Evolutionary conservation across 2,797 vertebrate species (phyloP), one percentile per base, ranked within the genome.

Genomic region (Heliangelus exortis): DNA sequence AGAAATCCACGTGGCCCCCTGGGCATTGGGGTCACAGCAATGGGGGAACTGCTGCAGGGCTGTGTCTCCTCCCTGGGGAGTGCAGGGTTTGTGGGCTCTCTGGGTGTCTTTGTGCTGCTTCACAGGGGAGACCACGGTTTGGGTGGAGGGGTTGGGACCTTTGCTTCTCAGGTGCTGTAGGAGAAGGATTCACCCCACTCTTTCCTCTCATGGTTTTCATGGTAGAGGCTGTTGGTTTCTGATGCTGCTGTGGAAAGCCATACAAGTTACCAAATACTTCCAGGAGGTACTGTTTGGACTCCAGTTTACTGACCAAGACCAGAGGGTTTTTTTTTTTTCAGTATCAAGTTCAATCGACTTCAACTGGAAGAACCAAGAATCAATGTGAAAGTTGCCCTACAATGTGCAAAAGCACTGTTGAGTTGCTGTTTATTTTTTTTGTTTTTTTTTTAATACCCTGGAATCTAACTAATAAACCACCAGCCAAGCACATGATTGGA

Each of bases 1-100:
- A 41, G 72, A 68, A 68, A 41, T 7, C 36, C 31, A n/a, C 0
- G 1, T 6, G 19, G 31, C 62, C 47, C 77, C n/a, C 65, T 5
- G 22, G 10, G 26, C 18, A 1, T 2, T 17, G 22, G 9, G 21
- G 51, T 45, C 25, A 15, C 4, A 19, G 4, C 2, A 17, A 39
- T 3, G 29, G 29, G 45, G 41, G 59, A 71, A 12, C 28, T 20
- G 59, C 53, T 65, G 55, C 33, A 33, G 36, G 26, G 26, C 13
- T 3, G 7, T 67, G 45, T 59, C 47, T 54, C 62, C 36, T 22
- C 31, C 65, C 34, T 5, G 36, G 4, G n/a, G 29, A 78, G 21
- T 1, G 51, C 45, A 12, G 29, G 14, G 45, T 20, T 33, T 1
- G 2, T 47, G 58, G 34, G 20, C 53, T 7, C 39, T 33, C 14